Conservation (phyloP, 2,888 invertebrate genomes). For the Dicyrtomina minuta region DNA sequence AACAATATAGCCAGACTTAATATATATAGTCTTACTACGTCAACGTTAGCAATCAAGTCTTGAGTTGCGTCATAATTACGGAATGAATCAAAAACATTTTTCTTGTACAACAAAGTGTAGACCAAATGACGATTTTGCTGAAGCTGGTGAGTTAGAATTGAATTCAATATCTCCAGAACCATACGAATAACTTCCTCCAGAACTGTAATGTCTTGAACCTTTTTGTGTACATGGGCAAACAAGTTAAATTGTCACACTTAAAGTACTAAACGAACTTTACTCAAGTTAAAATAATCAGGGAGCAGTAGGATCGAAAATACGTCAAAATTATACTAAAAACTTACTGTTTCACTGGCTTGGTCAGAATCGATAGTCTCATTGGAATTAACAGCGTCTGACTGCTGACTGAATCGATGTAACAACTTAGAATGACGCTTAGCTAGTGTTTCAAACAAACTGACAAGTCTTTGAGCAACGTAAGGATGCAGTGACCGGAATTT, state of each 20-base stretch:
- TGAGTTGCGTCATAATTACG: constrained; percentile 85
- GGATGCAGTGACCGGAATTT: constrained; percentile 88
- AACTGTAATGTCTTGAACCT: constrained; percentile 86
- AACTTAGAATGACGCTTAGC: constrained; percentile 72
- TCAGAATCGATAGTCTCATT: constrained; percentile 36
- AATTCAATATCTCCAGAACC: constrained; percentile 96
- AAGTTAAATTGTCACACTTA: neutral
- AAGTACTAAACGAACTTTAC: neutral
- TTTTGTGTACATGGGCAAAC: constrained; percentile 40
- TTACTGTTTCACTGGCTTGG: constrained; percentile 48
- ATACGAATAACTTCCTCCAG: constrained; percentile 94
- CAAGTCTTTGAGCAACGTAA: constrained; percentile 88
- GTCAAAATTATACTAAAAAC: too few species aligned
- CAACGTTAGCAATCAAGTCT: constrained; percentile 91
- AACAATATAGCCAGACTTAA: too few species aligned
- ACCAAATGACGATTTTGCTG: constrained; percentile 87
- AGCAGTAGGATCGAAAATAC: too few species aligned
- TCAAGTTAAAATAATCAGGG: too few species aligned
- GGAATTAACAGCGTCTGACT: constrained; percentile 7
- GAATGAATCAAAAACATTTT: constrained; percentile 82
- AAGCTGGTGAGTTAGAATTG: constrained; percentile 84
- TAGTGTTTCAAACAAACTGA: constrained; percentile 82
- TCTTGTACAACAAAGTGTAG: constrained; percentile 92
- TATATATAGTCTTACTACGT: constrained; percentile 76
- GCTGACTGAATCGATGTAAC: constrained; percentile 32